phyloP scores from a whole-genome alignment of 2,113 vertebrate genomes.

The Leptocoma aspasia region DNA sequence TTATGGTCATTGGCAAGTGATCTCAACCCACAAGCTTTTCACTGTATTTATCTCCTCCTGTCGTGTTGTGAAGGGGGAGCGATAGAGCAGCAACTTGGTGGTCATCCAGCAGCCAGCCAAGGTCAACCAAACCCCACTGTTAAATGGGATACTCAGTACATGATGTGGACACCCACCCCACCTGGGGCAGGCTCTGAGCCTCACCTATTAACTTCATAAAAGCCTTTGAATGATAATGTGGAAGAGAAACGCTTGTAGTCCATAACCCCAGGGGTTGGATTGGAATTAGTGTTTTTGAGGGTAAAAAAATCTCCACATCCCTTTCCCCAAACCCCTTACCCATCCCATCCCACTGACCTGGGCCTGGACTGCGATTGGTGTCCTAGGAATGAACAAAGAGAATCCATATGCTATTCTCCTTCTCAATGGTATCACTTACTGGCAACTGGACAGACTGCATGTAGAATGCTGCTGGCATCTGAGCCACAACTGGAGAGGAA shows the following conservation, averaged over 20 bases:
- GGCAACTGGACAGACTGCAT: slow-evolving; percentile 78
- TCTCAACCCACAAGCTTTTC: neutral
- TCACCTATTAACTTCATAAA: neutral
- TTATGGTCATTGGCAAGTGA: neutral
- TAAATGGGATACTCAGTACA: neutral
- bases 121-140: neutral
- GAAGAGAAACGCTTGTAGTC: neutral
- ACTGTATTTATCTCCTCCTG: neutral
- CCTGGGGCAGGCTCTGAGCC: neutral
- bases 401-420: slow-evolving; percentile 27
- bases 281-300: neutral
- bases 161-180: neutral
- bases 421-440: slow-evolving; percentile 66
- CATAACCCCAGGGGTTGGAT: neutral
- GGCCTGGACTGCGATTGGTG: neutral
- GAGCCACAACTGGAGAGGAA: slow-evolving; percentile 71
- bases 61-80: neutral
- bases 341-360: slow-evolving; percentile 43
- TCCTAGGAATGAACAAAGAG: slow-evolving; percentile 48
- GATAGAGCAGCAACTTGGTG: neutral
- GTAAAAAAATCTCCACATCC: neutral
- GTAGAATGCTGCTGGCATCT: slow-evolving; percentile 77
- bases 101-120: neutral
- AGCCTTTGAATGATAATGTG: neutral
- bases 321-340: slow-evolving; percentile 10